Evolutionary conservation across 1,140 invertebrate genomes (phyloP).

Genomic region (Pararge aegeria): DNA sequence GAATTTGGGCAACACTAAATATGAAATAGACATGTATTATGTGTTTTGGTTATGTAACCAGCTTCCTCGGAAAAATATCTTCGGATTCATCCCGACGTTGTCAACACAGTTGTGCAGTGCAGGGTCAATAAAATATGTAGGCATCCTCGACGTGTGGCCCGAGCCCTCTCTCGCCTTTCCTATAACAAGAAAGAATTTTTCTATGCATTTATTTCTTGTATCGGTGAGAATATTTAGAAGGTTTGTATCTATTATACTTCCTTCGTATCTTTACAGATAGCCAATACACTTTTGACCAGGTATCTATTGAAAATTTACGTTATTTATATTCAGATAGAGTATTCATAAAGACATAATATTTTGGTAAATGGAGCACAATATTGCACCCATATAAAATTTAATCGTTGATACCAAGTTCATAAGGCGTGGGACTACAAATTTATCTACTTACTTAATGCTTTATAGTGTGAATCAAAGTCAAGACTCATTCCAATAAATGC

Average conservation of each 20-base stretch:
- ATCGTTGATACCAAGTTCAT: neutral
- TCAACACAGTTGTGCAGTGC: constrained; percentile 30
- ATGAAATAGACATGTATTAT: too few relatives aligned
- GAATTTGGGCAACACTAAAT: too few relatives aligned
- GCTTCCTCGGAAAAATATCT: constrained; percentile 34
- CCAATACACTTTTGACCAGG: constrained; percentile 16
- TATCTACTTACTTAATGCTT: neutral
- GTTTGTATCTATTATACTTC: constrained; percentile 38
- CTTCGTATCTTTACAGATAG: constrained; percentile 20
- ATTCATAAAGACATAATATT: neutral
- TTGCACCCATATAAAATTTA: neutral
- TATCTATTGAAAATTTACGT: constrained; percentile 11
- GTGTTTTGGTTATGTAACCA: too few relatives aligned
- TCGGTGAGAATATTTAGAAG: constrained; percentile 55
- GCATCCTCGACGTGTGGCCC: constrained; percentile 55
- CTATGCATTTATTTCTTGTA: constrained; percentile 70
- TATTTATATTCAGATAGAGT: neutral
- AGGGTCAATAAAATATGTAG: constrained; percentile 76
- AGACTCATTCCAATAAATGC: neutral
- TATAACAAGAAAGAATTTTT: constrained; percentile 79
- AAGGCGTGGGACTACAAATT: neutral
- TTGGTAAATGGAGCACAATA: neutral
- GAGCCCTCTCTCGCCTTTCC: constrained; percentile 57
- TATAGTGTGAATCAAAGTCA: neutral
- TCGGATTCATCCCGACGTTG: constrained; percentile 36